A percentile compares a stretch with the other conserved stretches of the same genome.
Conservation (phyloP, 2,113 vertebrate species). For the Zapus hudsonius region DNA sequence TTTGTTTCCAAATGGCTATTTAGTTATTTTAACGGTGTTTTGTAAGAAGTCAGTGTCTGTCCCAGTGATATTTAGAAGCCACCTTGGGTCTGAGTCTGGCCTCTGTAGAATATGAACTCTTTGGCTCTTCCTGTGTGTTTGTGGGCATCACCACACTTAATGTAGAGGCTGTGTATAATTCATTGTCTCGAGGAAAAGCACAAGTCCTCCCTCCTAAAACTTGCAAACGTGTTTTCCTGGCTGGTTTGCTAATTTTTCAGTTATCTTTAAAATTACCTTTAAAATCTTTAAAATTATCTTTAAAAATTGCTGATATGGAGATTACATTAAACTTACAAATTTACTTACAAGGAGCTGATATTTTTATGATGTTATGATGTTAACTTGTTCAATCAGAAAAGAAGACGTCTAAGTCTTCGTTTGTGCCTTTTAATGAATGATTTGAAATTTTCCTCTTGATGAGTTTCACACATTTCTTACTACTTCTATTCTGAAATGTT, state of each 20-base stretch:
- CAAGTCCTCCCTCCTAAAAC: not conserved
- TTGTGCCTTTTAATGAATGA: not conserved
- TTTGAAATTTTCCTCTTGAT: conserved; percentile 32
- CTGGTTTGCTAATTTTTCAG: not conserved
- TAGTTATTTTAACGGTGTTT: not conserved
- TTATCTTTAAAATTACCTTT: not conserved
- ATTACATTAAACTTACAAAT: conserved; percentile 2
- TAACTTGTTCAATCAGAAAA: not conserved
- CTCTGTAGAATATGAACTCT: not conserved
- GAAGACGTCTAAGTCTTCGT: not conserved
- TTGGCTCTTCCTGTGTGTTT: not conserved
- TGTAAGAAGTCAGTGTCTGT: not conserved
- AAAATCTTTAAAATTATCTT: too few species aligned
- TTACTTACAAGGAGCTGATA: not conserved
- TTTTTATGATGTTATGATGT: conserved; percentile 44
- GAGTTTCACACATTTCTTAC: not conserved
- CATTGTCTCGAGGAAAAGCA: not conserved
- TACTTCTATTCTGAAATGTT: not conserved
- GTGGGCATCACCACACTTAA: not conserved
- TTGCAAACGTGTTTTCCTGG: not conserved
- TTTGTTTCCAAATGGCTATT: conserved; percentile 16
- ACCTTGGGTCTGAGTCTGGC: not conserved
- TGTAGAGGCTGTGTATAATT: not conserved
- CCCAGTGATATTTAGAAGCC: too few species aligned
- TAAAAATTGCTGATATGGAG: not conserved